Evolutionary conservation across 2,113 vertebrate genomes (phyloP), one percentile per base, ranked within the genome.

Genomic region (Aegotheles bennettii): DNA sequence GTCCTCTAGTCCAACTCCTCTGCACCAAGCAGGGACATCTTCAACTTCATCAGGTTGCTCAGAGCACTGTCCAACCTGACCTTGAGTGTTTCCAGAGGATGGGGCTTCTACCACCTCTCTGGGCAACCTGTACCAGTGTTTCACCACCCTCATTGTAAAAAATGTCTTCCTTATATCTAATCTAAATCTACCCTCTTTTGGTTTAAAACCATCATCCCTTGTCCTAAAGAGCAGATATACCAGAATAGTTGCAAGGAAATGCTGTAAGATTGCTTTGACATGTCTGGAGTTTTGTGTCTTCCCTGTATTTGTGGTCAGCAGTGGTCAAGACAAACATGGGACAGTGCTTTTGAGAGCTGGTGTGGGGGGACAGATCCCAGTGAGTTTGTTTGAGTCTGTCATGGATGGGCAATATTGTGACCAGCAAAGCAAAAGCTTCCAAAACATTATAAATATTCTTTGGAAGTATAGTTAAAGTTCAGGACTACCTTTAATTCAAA

Each of bases 11-110:
- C 36, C 57, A 57, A 29, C 10, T 23, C 12, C 11, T 16, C 24
- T 70, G 50, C 59, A 7, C 0, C 11, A 13, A 35, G 45, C 23
- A 43, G n/a, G 43, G 59, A 47, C n/a, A 40, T 19, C 56, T 47
- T 21, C 43, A n/a, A 2, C 13, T 0, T 29, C 36, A 14, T 9
- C 36, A 57, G 56, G 50, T n/a, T 21, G 31, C 36, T 50, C 31
- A 48, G 31, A 69, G 63, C n/a, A 19, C 6, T 2, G 0, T 26
- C 40, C 48, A 9, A 6, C 33, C n/a, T 47, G 51, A 2, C 15
- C 63, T 48, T 10, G 35, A 9, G 13, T 13, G 48, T 35, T 42
- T 31, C 35, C 64, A 69, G n/a, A 31, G 25, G 47, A 63, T 35
- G 63, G 29, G 48, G 20, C 47, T 19, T 36, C 14, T 4, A 13